These are phyloP conservation scores for Doryteuthis pealeii DNA, from an alignment of 1,140 invertebrate species.

Conservation along the genomic window DNA sequence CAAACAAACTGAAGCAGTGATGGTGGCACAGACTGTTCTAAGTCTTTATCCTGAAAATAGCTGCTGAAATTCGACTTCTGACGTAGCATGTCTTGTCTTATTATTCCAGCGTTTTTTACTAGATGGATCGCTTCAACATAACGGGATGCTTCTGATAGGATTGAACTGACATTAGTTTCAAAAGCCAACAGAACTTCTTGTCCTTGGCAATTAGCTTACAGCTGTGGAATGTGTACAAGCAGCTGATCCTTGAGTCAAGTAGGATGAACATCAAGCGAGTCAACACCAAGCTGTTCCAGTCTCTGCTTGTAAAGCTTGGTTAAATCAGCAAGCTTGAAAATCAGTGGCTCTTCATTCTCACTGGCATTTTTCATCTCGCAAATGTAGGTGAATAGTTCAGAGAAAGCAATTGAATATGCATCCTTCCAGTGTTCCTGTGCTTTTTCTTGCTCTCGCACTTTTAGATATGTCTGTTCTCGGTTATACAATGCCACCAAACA, in stretches of 20 bases:
- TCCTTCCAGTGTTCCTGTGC: slow-evolving; percentile 13
- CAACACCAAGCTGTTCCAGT: slow-evolving; percentile 20
- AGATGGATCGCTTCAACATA: too few relatives aligned
- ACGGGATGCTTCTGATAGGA: too few relatives aligned
- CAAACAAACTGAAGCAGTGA: too few relatives aligned
- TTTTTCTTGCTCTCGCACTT: slow-evolving; percentile 4
- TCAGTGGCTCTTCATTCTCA: neutral
- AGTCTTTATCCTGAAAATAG: too few relatives aligned
- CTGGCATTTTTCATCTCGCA: slow-evolving; percentile 15
- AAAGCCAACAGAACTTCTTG: too few relatives aligned
- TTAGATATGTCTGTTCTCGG: neutral
- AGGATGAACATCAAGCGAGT: slow-evolving; percentile 1
- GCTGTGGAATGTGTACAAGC: slow-evolving; percentile 11
- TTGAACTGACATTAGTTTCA: too few relatives aligned
- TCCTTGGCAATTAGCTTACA: too few relatives aligned
- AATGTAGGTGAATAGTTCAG: slow-evolving; percentile 21
- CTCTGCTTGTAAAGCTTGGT: slow-evolving; percentile 18
- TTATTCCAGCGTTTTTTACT: too few relatives aligned
- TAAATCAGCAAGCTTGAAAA: slow-evolving; percentile 21
- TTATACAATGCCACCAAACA: slow-evolving; percentile 22
- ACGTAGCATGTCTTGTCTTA: too few relatives aligned
- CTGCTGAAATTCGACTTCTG: too few relatives aligned
- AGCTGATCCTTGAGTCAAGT: slow-evolving; percentile 26
- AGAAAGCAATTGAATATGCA: slow-evolving; percentile 22
- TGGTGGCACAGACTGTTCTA: too few relatives aligned